These are phyloP conservation scores for Celastrina argiolus DNA, from an alignment of 2,888 invertebrate genomes.

Conservation along the genomic window DNA sequence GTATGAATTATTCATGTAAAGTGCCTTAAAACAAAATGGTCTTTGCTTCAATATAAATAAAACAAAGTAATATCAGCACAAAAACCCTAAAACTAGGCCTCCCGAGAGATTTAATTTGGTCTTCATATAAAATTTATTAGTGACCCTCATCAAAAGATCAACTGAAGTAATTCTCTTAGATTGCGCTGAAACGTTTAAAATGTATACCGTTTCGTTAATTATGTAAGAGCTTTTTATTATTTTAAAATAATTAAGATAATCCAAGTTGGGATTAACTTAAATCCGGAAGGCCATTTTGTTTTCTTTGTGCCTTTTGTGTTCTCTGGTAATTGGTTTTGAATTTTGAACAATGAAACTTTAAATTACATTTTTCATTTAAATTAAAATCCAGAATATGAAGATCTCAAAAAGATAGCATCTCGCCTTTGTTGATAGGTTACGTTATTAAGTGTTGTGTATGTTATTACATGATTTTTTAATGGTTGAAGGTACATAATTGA, in stretches of 20 bases:
- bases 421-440: too few relatives aligned
- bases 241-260: neutral
- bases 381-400: too few relatives aligned
- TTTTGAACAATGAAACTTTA: neutral
- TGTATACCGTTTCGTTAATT: neutral
- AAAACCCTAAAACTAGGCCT: constrained; percentile 16
- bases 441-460: too few relatives aligned
- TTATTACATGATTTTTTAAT: too few relatives aligned
- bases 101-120: constrained; percentile 15
- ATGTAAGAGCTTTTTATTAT: neutral
- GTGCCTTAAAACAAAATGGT: neutral
- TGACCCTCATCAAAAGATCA: constrained; percentile 20
- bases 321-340: neutral
- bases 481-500: too few relatives aligned
- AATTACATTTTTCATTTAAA: neutral
- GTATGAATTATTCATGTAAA: neutral
- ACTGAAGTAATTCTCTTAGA: neutral
- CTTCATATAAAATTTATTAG: constrained; percentile 15
- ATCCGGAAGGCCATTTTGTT: neutral
- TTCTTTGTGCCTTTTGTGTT: neutral
- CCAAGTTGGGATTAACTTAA: neutral
- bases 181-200: constrained; percentile 5
- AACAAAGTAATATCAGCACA: constrained; percentile 1
- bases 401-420: too few relatives aligned
- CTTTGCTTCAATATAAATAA: neutral